Conservation (phyloP, 2,888 invertebrate species). For the Physocephala rufipes region DNA sequence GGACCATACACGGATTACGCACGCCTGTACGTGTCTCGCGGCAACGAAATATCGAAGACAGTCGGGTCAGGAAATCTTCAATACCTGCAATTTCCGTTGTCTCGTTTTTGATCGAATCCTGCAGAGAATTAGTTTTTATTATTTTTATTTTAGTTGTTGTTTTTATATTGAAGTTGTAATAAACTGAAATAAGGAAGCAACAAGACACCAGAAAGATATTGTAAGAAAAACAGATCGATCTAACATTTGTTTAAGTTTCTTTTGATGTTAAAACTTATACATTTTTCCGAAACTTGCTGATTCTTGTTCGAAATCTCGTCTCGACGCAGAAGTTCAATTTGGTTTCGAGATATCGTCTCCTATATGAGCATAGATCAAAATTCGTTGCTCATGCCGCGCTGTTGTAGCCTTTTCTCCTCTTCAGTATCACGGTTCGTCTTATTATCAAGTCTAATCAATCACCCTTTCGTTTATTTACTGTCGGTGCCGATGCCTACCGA, state of each 20-base stretch:
- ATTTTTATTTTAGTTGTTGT: constrained; percentile 36
- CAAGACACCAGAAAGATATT: no score
- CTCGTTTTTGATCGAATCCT: not conserved
- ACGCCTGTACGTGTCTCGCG: not conserved
- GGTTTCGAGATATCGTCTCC: no score
- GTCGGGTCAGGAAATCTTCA: constrained; percentile 36
- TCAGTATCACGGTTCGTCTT: not conserved
- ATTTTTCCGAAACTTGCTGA: no score
- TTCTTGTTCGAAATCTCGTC: no score
- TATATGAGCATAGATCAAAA: no score
- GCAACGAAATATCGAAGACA: not conserved
- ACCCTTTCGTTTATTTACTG: not conserved
- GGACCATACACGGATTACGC: not conserved
- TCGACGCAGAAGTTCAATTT: no score
- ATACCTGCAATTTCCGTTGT: not conserved
- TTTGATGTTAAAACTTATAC: no score
- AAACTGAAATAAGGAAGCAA: not conserved
- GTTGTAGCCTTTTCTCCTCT: not conserved
- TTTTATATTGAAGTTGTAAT: constrained; percentile 15
- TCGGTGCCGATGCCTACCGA: not conserved
- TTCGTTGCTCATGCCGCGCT: no score
- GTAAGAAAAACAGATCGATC: no score
- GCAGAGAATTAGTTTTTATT: not conserved
- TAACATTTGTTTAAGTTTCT: no score
- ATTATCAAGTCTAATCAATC: not conserved